Base-by-base conservation (phyloP, 1,140 invertebrate genomes). In the Drosophila kohkoa region DNA sequence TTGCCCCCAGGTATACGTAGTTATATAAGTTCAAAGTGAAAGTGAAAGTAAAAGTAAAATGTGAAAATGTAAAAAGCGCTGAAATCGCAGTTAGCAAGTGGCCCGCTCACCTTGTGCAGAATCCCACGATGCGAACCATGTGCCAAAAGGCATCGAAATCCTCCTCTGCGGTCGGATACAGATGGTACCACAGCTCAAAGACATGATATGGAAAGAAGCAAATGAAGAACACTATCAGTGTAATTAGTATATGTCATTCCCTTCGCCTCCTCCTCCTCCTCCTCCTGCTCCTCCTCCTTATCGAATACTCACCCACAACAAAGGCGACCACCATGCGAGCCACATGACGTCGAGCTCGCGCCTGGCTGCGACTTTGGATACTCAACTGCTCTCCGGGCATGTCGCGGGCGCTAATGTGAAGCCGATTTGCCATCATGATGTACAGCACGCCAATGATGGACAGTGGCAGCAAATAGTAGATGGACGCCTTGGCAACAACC, bases 321-420 rank as follows among this genome's bases (percentile, higher is more conserved):
- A 99, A 98, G 30, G 96, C 95, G 11, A 99, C 94, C 7, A 99
- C 98, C 94, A 98, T 97, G 89, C 97, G 96, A 2, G 97, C 98
- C 0, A 99, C 97, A 92, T 98, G 95, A 51, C 94, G 95, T 67
- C 95, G 93, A 1, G 95, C 95, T 13, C 94, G 94, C 15, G 95
- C 95, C 90, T 96, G 96, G 1, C 95, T 94, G 45, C 94, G 93
- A 67, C 95, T 95, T 77, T 96, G 95, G 45, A 94, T 93, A 38
- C 93, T 92, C 11, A 94, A 94, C 38, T 95, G 81, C 76, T 96
- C 95, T 46, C 96, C 96, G 1, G 96, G 96, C 95, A 97, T 96
- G 64, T 97, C 96, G 57, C 94, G 95, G 0, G 97, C 96, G 75
- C 96, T 98, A 0, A 95, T 94, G 60, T 97, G 94, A 8, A 99